A percentile compares a stretch with the other conserved stretches of the same genome.
Conservation (phyloP, 2,113 vertebrate species). For the Gobius niger region DNA sequence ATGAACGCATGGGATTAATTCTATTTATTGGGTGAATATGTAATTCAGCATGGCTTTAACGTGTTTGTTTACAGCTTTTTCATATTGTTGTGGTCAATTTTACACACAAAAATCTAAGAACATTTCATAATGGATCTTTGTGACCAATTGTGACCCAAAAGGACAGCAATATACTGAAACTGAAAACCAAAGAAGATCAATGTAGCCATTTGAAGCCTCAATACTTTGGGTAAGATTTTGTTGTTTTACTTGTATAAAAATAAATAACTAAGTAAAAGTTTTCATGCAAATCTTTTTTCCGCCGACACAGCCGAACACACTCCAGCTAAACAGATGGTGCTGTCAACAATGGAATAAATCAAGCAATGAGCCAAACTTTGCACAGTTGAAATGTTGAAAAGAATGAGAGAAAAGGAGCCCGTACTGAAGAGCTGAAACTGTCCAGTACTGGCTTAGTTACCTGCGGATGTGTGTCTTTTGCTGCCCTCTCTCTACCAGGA, state of each 20-base stretch:
- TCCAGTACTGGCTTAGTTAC: slow-evolving; percentile 66
- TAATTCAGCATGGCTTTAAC: too few relatives aligned
- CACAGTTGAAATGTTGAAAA: background rate
- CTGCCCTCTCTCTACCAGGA: slow-evolving; percentile 78
- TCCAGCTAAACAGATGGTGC: background rate
- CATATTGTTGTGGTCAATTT: too few relatives aligned
- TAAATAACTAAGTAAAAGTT: too few relatives aligned
- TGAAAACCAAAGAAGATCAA: too few relatives aligned
- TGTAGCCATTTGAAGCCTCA: too few relatives aligned
- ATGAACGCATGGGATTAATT: too few relatives aligned
- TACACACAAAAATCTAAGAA: too few relatives aligned
- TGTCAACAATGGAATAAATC: background rate
- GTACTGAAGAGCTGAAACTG: background rate
- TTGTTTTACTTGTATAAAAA: background rate
- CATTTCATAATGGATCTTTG: too few relatives aligned
- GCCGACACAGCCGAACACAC: background rate
- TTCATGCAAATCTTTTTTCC: background rate
- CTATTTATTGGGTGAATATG: too few relatives aligned
- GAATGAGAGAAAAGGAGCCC: background rate
- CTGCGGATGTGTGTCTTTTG: slow-evolving; percentile 77
- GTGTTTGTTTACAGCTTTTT: too few relatives aligned
- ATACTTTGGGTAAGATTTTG: background rate
- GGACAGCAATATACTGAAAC: background rate
- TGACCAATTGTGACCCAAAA: too few relatives aligned
- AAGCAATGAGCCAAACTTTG: background rate